phyloP scores from a whole-genome alignment of 2,797 vertebrate genomes.

The Erpetoichthys calabaricus region DNA sequence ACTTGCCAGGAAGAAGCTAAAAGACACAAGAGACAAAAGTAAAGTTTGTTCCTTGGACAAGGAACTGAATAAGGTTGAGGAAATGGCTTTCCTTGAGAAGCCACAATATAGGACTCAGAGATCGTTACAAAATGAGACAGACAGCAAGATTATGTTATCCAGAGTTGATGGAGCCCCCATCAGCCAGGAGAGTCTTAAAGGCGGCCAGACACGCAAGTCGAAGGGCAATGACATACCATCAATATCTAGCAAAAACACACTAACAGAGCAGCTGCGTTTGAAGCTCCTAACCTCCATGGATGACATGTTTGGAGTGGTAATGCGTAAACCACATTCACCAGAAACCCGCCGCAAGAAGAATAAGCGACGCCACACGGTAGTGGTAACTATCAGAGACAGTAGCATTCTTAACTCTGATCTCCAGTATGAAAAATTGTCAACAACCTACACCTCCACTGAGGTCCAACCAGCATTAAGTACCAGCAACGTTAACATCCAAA shows the following conservation, averaged over 20 bases:
- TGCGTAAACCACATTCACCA: constrained; percentile 70
- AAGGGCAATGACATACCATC: too few relatives aligned
- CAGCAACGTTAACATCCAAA: too few relatives aligned
- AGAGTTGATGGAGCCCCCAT: constrained; percentile 16
- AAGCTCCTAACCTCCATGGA: constrained; percentile 63
- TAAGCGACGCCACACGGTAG: constrained; percentile 83
- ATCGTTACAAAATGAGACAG: too few relatives aligned
- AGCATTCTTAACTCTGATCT: constrained; percentile 26
- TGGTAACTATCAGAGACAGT: constrained; percentile 56
- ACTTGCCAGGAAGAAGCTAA: constrained; percentile 70
- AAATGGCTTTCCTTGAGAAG: not conserved
- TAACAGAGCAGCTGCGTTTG: constrained; percentile 57
- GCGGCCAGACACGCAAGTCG: constrained; percentile 10
- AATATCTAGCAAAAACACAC: constrained; percentile 18
- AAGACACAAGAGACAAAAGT: constrained; percentile 38
- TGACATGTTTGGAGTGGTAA: constrained; percentile 60
- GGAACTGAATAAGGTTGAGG: constrained; percentile 26
- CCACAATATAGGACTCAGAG: not conserved
- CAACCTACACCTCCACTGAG: constrained; percentile 20
- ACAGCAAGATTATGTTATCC: too few relatives aligned
- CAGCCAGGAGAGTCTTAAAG: constrained; percentile 42
- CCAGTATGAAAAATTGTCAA: constrained; percentile 11
- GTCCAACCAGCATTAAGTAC: constrained; percentile 12
- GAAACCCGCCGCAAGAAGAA: constrained; percentile 74
- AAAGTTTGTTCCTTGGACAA: constrained; percentile 42